Base-by-base conservation (phyloP, 1,140 invertebrate genomes). In the Lordiphosa clarofinis region DNA sequence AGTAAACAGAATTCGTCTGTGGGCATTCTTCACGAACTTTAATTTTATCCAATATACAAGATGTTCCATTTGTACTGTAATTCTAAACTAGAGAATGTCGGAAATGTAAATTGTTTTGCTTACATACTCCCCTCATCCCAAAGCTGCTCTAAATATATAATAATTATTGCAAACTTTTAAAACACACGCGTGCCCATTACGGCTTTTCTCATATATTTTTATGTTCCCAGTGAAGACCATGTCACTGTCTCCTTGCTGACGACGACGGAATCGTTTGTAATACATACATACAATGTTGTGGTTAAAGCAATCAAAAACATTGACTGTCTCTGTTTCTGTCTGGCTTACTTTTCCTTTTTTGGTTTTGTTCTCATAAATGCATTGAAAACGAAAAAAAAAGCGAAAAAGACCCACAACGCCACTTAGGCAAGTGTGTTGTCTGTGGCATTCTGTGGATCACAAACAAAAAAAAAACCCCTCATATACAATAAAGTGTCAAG, bases 401-500 rank as follows among this genome's bases (percentile, higher is more conserved):
- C 1, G 6, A 28, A 28, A 28, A 28, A 28, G 24, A 58, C 37
- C 21, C 21, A 46, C 58, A 48, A 63, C 58, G 61, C 61, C 60
- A 64, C 61, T 64, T 50, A 33, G 39, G 33, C 35, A n/a, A 48
- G 62, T 73, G 68, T 68, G 68, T 54, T 70, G 53, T 63, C 56
- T 60, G 65, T 44, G 40, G 53, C 35, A 39, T 24, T 15, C 40
- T 44, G 55, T 28, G 1, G 24, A 28, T 28, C 24, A 28, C 5
- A n/a, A n/a, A n/a, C n/a, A n/a, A 28, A 28, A 28, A 7, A 28
- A 28, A 28, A 1, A 28, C 24, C 24, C 24, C 6, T 4, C 24
- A 28, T 21, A 21, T 21, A 21, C 21, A 21, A 21, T 21, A 21
- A 21, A 84, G 78, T 86, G 79, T 86, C 79, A 86, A 86, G 79